These are phyloP conservation scores for Pharmacophagus antenor DNA, from an alignment of 2,888 invertebrate genomes.

Conservation along the genomic window DNA sequence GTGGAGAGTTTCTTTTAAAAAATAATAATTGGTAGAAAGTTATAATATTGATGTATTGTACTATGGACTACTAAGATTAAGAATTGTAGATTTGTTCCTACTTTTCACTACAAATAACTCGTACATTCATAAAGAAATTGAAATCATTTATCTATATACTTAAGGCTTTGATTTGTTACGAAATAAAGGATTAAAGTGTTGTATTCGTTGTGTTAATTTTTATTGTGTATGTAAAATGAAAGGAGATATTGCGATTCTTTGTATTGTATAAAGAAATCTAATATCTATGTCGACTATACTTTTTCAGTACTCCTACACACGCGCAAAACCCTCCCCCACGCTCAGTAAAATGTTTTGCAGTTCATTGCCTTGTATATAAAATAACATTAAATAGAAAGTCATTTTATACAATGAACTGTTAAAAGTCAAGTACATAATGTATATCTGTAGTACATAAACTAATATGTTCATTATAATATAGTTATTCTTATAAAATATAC, in stretches of 20 bases:
- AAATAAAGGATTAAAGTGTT: background rate
- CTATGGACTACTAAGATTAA: background rate
- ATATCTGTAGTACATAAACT: background rate
- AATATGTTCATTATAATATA: background rate
- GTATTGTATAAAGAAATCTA: background rate
- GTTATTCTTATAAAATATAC: too few species aligned
- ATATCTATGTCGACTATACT: too few species aligned
- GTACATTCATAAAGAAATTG: too few species aligned
- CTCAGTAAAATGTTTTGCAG: constrained; percentile 4
- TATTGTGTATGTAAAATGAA: background rate
- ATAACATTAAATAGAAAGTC: background rate
- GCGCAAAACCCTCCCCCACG: constrained; percentile 13
- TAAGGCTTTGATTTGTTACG: background rate
- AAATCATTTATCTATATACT: too few species aligned
- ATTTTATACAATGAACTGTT: background rate
- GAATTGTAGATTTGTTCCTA: too few species aligned
- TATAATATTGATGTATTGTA: too few species aligned
- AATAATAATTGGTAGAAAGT: too few species aligned
- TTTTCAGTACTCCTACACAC: background rate
- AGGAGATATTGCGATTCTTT: background rate
- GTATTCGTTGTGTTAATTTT: background rate
- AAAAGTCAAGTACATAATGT: background rate
- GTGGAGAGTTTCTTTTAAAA: too few species aligned
- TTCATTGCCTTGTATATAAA: constrained; percentile 14
- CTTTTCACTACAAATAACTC: too few species aligned